Percentiles rank a stretch among this genome's conserved stretches.
Evolutionary conservation across 2,888 invertebrate species (phyloP).

Genomic region (Clostera curtula): DNA sequence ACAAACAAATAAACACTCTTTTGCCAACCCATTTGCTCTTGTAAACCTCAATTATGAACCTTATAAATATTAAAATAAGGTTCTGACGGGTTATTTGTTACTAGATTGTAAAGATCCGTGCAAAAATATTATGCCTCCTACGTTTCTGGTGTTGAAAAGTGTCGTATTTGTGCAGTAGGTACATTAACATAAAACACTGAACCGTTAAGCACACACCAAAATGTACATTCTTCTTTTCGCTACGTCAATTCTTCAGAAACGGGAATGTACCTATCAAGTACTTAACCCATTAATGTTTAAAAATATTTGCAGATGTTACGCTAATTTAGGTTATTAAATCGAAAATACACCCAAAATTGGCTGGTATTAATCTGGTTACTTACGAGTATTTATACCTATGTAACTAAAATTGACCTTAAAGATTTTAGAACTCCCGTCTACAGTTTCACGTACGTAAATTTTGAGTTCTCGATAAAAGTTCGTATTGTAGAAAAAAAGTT

Average conservation of each 20-base stretch:
- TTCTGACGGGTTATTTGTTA: conserved; percentile 10
- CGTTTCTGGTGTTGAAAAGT: conserved; percentile 48
- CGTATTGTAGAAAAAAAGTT: too few relatives aligned
- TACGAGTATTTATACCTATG: too few relatives aligned
- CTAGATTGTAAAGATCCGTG: conserved; percentile 21
- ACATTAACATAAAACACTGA: conserved; percentile 50
- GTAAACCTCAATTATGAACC: conserved; percentile 11
- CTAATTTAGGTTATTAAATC: too few relatives aligned
- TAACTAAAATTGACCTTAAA: too few relatives aligned
- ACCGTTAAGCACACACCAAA: conserved; percentile 57
- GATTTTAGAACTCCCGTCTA: too few relatives aligned
- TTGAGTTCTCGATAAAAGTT: too few relatives aligned
- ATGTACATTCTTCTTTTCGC: conserved; percentile 15
- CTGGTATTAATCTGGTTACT: too few relatives aligned
- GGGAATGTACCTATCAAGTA: not conserved
- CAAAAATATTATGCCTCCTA: conserved; percentile 44
- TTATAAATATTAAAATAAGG: conserved; percentile 11
- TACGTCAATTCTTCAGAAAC: conserved; percentile 9
- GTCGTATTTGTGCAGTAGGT: conserved; percentile 54
- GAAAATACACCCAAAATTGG: too few relatives aligned
- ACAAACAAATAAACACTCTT: conserved; percentile 35
- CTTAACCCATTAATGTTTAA: too few relatives aligned
- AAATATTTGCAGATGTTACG: too few relatives aligned
- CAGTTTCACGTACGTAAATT: too few relatives aligned
- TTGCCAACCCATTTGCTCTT: conserved; percentile 13